These are phyloP conservation scores for Toxotes jaculatrix DNA, from an alignment of 2,113 vertebrate genomes.

Conservation along the genomic window DNA sequence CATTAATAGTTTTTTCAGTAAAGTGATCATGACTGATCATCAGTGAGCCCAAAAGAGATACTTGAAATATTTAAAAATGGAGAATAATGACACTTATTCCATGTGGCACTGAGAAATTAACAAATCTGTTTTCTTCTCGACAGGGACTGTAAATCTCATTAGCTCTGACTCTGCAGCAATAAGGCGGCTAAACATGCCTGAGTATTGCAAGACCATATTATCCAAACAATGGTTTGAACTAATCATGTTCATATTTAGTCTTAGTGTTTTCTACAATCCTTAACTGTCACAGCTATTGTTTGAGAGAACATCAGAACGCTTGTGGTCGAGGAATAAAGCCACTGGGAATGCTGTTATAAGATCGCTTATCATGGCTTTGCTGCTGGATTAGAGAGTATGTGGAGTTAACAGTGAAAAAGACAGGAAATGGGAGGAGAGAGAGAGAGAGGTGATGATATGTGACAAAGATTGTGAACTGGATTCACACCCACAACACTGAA, in stretches of 20 bases:
- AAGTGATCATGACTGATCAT: too few relatives aligned
- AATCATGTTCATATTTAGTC: not conserved
- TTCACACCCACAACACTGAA: not conserved
- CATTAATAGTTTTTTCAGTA: too few relatives aligned
- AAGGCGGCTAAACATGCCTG: too few relatives aligned
- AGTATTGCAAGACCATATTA: not conserved
- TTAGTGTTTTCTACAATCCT: not conserved
- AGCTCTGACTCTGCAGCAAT: not conserved
- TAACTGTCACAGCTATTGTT: not conserved
- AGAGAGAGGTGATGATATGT: constrained; percentile 8
- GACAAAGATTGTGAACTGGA: constrained; percentile 6
- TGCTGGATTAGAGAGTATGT: not conserved
- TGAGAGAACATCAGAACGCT: not conserved
- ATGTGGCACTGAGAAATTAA: not conserved
- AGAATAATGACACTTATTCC: not conserved
- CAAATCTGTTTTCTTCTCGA: not conserved
- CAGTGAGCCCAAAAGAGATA: not conserved
- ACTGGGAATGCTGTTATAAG: not conserved
- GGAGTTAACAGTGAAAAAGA: not conserved
- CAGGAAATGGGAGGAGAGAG: constrained; percentile 44
- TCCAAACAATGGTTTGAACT: constrained; percentile 2
- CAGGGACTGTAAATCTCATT: not conserved
- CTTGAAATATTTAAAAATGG: not conserved
- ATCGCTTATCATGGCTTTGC: not conserved
- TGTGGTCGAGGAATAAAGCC: not conserved